These are phyloP conservation scores for Conus canariensis DNA, from an alignment of 2,888 invertebrate species.

Conservation along the genomic window DNA sequence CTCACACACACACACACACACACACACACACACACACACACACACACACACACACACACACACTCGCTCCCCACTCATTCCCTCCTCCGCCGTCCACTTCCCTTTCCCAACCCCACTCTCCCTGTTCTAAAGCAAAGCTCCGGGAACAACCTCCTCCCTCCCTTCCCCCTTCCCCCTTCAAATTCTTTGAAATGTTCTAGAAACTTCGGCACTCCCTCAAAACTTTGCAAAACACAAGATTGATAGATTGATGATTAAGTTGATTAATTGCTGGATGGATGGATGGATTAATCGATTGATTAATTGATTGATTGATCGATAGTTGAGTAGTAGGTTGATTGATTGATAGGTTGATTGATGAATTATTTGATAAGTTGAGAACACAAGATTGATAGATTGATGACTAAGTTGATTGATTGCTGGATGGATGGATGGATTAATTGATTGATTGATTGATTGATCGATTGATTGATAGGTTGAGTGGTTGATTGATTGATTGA, in stretches of 20 bases:
- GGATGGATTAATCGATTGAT: neutral
- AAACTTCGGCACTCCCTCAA: neutral
- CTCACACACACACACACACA: conserved; percentile 5
- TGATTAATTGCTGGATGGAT: neutral
- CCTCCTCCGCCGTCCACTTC: neutral
- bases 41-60: neutral
- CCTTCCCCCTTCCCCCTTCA: neutral
- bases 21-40: conserved; percentile 3
- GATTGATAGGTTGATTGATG: too few relatives aligned
- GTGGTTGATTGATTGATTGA: neutral
- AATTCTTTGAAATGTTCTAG: neutral
- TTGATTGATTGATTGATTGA: too few relatives aligned
- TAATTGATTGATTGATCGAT: too few relatives aligned
- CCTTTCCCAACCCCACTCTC: neutral
- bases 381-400: too few relatives aligned
- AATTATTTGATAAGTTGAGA: neutral
- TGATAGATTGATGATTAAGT: neutral
- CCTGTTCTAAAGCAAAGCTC: neutral
- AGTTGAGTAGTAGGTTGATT: too few relatives aligned
- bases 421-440: too few relatives aligned
- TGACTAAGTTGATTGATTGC: too few relatives aligned
- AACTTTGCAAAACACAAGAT: too few relatives aligned
- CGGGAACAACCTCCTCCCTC: neutral
- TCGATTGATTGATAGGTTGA: too few relatives aligned
- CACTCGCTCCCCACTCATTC: neutral